Evolutionary conservation across 2,888 invertebrate genomes (phyloP).

Genomic region (Elmis aenea): DNA sequence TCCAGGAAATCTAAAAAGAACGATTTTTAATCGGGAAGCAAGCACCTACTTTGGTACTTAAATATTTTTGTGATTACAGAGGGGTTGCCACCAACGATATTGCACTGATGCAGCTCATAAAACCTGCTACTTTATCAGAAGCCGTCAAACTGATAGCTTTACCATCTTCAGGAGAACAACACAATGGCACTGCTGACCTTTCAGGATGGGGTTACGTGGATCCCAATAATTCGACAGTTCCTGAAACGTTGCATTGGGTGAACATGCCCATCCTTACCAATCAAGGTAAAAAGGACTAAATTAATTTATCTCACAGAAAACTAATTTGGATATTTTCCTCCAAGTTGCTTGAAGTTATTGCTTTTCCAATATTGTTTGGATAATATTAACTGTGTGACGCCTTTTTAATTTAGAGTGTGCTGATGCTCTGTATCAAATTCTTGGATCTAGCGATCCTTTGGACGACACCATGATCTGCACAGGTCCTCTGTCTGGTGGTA

Average conservation of each 20-base stretch:
- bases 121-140: constrained; percentile 34
- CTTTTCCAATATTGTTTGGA: too few relatives aligned
- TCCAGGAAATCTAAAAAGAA: too few relatives aligned
- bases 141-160: constrained; percentile 40
- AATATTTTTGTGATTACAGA: constrained; percentile 6
- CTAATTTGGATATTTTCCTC: too few relatives aligned
- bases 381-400: too few relatives aligned
- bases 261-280: too few relatives aligned
- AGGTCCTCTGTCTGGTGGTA: constrained; percentile 47
- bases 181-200: constrained; percentile 38
- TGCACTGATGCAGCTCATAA: constrained; percentile 46
- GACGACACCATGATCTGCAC: constrained; percentile 52
- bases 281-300: too few relatives aligned
- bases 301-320: too few relatives aligned
- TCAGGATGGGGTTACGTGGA: constrained; percentile 55
- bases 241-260: too few relatives aligned
- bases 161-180: constrained; percentile 31
- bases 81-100: constrained; percentile 47
- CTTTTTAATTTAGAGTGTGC: constrained; percentile 44
- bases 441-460: constrained; percentile 43
- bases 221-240: too few relatives aligned
- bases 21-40: too few relatives aligned
- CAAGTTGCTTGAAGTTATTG: too few relatives aligned
- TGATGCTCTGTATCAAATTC: constrained; percentile 39
- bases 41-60: constrained; percentile 15